Conservation (phyloP, 2,888 invertebrate species). For the Melolontha melolontha region DNA sequence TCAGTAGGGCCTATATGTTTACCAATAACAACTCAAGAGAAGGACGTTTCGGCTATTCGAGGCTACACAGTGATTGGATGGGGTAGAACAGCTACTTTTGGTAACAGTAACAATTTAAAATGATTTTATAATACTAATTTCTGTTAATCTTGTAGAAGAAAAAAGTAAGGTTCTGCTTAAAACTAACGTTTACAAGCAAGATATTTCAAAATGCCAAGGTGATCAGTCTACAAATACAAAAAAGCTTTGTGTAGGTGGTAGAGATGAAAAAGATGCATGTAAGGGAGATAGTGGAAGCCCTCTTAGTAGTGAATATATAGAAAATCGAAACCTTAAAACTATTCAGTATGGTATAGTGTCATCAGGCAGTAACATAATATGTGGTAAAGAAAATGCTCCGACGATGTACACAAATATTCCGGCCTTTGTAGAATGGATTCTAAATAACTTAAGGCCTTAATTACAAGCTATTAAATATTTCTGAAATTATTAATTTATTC, state of each 20-base stretch:
- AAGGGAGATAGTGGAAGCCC: constrained; percentile 70
- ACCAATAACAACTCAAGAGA: constrained; percentile 4
- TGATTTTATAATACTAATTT: background rate
- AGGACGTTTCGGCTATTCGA: background rate
- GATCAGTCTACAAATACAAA: constrained; percentile 49
- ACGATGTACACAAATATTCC: constrained; percentile 75
- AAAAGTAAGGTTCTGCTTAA: constrained; percentile 26
- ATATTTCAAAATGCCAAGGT: background rate
- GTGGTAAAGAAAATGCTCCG: constrained; percentile 69
- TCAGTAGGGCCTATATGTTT: constrained; percentile 4
- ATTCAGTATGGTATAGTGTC: constrained; percentile 67
- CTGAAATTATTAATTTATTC: constrained; percentile 5
- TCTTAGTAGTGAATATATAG: constrained; percentile 70
- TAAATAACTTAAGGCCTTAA: constrained; percentile 51
- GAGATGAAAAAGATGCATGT: constrained; percentile 75
- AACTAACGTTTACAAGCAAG: constrained; percentile 1
- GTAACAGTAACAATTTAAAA: constrained; percentile 3
- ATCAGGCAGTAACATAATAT: constrained; percentile 64
- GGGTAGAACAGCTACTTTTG: background rate
- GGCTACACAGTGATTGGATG: constrained; percentile 20
- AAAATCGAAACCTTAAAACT: constrained; percentile 41
- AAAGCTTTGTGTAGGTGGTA: constrained; percentile 79
- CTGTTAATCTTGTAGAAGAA: constrained; percentile 13
- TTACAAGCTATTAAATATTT: background rate
- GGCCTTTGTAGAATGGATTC: constrained; percentile 72